Evolutionary conservation across 2,888 invertebrate species (phyloP), one percentile per base, ranked within the genome.

Genomic region (Salticus scenicus): DNA sequence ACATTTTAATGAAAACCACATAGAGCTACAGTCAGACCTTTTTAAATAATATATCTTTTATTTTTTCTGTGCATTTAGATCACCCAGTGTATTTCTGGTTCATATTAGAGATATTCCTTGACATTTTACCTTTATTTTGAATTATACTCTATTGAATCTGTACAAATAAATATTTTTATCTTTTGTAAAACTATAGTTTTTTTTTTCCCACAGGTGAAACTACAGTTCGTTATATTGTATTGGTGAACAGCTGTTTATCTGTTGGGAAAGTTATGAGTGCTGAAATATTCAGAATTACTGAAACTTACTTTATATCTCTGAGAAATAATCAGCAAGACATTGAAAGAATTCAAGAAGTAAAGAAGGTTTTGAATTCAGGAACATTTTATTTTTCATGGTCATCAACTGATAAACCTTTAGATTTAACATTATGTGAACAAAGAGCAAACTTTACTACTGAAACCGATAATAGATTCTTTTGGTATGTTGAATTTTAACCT

Each of bases 371-470:
- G 2, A 98, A 97, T 91, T 98, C 98, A n/a, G 99, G 99, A 14
- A 98, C 98, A 47, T 99, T 99, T 92, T 99, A 99, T 91, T 99
- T 99, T 92, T 96, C 98, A 0, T 96, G 96, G 95, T 94, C 94
- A 63, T 88, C 91, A 88, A 92, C 93, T 70, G 89, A 92, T 88
- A 88, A 88, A 1, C 93, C 94, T 70, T 94, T 98, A 90, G 99
- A 99, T 93, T 94, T 99, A 85, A 99, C 98, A 17, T 92, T 98
- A 78, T 98, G 98, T 91, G 96, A 97, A 74, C 99, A 99, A 92
- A 94, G 97, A 89, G 94, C 96, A 90, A 94, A 94, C 88, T 95
- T 95, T 91, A 95, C 95, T 12, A 93, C 93, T 20, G 93, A 93
- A 89, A 95, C 97, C 67, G 99, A 99, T 92, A 97, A 98, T 90